Percentiles rank a stretch among this genome's conserved stretches.
These are phyloP conservation scores for Nyctereutes procyonoides DNA, from an alignment of 2,113 vertebrate genomes.

Conservation along the genomic window DNA sequence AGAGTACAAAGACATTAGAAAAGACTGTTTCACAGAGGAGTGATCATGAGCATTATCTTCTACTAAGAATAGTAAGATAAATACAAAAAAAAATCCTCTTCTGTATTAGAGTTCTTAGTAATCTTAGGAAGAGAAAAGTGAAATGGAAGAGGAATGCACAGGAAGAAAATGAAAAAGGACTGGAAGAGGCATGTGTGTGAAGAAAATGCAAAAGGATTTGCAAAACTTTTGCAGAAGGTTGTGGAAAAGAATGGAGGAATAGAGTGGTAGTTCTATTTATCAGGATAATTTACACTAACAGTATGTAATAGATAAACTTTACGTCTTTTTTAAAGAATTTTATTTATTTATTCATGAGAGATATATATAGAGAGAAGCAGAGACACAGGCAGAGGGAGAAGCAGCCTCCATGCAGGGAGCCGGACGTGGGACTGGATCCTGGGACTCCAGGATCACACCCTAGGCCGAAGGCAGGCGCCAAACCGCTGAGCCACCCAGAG, in stretches of 20 bases:
- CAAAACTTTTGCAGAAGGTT: not conserved
- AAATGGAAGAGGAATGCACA: not conserved
- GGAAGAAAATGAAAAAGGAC: not conserved
- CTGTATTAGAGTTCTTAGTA: not conserved
- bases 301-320: not conserved
- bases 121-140: not conserved
- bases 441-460: too few species aligned
- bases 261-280: not conserved
- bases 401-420: too few species aligned
- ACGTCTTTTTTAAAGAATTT: not conserved
- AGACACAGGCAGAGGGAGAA: too few species aligned
- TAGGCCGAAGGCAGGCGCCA: too few species aligned
- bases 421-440: too few species aligned
- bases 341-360: too few species aligned
- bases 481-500: too few species aligned
- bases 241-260: not conserved
- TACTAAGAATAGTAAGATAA: not conserved
- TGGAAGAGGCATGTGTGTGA: rapidly evolving
- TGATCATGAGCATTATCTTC: not conserved
- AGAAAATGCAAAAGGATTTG: not conserved
- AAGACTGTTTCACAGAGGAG: not conserved
- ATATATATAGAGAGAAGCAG: too few species aligned
- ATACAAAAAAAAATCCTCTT: not conserved
- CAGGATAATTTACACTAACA: not conserved
- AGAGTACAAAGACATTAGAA: not conserved